Conservation (phyloP, 1,140 invertebrate genomes). For the Rhopalosiphum maidis region DNA sequence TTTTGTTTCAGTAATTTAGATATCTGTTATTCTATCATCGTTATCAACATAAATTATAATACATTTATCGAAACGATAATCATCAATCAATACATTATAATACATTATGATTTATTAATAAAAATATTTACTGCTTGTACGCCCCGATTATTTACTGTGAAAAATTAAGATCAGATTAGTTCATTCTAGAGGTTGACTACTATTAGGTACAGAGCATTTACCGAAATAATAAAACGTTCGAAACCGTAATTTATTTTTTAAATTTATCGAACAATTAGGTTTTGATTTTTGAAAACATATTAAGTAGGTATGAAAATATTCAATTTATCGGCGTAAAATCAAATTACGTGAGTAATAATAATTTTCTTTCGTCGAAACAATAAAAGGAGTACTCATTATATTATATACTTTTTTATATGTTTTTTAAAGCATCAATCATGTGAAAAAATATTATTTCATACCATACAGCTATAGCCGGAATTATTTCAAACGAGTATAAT, state of each 20-base stretch:
- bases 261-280: neutral
- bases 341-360: neutral
- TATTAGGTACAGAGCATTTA: neutral
- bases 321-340: neutral
- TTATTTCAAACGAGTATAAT: neutral
- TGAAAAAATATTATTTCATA: neutral
- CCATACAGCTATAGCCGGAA: neutral
- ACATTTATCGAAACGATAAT: neutral
- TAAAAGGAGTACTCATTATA: neutral
- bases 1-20: neutral
- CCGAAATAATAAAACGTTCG: neutral
- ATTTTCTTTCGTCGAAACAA: neutral
- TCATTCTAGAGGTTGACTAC: neutral
- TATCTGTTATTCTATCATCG: neutral
- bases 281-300: conserved; percentile 18
- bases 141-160: neutral
- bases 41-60: neutral
- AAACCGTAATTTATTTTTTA: neutral
- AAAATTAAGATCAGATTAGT: neutral
- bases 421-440: neutral
- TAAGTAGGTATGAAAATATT: neutral
- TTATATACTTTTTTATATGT: neutral
- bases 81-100: neutral
- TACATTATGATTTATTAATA: neutral
- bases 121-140: neutral